Percentiles rank a stretch among this genome's conserved stretches.
phyloP scores from a whole-genome alignment of 2,888 invertebrate genomes.

The Euphydryas editha region DNA sequence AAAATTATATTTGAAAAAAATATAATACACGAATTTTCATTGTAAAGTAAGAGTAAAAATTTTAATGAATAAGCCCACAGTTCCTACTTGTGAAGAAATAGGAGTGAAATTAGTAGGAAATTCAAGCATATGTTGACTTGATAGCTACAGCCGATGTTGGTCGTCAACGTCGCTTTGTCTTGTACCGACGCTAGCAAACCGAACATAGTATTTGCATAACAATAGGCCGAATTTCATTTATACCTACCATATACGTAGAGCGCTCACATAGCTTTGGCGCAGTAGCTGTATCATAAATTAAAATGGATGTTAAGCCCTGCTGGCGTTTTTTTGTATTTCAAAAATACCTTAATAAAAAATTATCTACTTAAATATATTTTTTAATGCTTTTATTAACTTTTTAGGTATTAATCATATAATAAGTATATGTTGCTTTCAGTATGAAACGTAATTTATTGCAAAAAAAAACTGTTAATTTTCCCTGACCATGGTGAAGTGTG shows the following conservation, averaged over 20 bases:
- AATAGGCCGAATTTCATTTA: conserved; percentile 76
- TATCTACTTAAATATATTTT: conserved; percentile 13
- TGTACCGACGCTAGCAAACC: conserved; percentile 74
- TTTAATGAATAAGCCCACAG: not conserved
- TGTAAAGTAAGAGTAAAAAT: conserved; percentile 1
- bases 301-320: conserved; percentile 37
- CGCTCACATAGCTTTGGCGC: conserved; percentile 31
- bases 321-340: conserved; percentile 22
- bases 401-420: too few relatives aligned
- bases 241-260: conserved; percentile 41
- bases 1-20: conserved; percentile 8
- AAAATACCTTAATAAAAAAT: conserved; percentile 14
- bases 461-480: too few relatives aligned
- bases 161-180: conserved; percentile 81
- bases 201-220: conserved; percentile 80
- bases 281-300: conserved; percentile 37
- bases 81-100: conserved; percentile 47
- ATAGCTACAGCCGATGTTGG: conserved; percentile 73
- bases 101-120: conserved; percentile 53
- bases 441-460: too few relatives aligned
- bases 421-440: too few relatives aligned
- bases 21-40: not conserved
- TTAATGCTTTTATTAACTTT: too few relatives aligned
- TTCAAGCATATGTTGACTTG: conserved; percentile 63
- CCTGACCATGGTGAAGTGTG: too few relatives aligned